These are phyloP conservation scores for Ceriagrion tenellum DNA, from an alignment of 2,888 invertebrate genomes.

Conservation along the genomic window DNA sequence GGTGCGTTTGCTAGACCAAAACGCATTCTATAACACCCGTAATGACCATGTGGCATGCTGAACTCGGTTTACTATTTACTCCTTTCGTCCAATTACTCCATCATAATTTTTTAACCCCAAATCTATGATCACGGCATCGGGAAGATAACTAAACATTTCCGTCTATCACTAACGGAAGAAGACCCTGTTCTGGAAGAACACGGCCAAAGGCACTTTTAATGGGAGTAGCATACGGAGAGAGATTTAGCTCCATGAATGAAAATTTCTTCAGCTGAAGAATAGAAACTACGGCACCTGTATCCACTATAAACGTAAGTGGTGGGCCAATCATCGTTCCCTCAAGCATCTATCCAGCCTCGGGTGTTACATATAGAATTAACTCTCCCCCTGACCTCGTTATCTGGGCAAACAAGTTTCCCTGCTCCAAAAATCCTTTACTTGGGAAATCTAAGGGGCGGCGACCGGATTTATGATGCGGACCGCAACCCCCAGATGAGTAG, in stretches of 20 bases:
- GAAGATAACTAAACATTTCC: neutral
- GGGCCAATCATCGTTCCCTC: neutral
- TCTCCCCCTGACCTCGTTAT: neutral
- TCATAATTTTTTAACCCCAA: neutral
- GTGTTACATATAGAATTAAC: neutral
- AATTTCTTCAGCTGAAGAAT: neutral
- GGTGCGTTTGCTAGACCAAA: neutral
- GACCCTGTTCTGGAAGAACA: neutral
- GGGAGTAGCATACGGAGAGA: neutral
- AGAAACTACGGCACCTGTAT: neutral
- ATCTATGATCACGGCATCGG: neutral
- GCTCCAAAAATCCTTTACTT: neutral
- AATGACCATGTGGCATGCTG: neutral
- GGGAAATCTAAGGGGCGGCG: neutral
- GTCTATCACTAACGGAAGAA: neutral
- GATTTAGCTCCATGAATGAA: neutral
- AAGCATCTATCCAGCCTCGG: neutral
- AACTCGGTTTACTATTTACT: constrained; percentile 7
- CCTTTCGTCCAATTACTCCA: neutral
- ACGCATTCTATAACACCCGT: neutral
- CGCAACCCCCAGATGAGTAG: neutral
- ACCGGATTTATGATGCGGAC: neutral
- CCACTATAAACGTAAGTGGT: neutral
- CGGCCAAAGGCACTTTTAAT: neutral
- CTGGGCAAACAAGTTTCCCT: neutral